A percentile compares a stretch with the other conserved stretches of the same genome.
phyloP scores from a whole-genome alignment of 2,888 invertebrate genomes.

The Trimorus sp. region DNA sequence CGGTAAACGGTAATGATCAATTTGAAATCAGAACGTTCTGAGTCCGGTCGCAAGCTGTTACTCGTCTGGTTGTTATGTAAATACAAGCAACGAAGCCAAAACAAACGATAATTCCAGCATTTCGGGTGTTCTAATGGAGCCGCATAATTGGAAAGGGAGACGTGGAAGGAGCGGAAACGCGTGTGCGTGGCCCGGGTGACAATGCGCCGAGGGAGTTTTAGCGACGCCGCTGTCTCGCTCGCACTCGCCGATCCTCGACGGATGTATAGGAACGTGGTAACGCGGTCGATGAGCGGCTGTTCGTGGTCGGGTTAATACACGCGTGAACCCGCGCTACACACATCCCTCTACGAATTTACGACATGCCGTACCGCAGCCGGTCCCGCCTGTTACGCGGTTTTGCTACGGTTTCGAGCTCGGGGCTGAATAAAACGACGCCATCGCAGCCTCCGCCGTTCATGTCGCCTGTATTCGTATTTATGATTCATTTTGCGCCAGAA shows the following conservation, averaged over 20 bases:
- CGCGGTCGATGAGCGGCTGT: conserved; percentile 69
- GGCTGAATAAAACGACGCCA: conserved; percentile 51
- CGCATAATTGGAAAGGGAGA: conserved; percentile 77
- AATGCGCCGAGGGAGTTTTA: conserved; percentile 61
- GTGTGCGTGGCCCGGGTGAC: conserved; percentile 66
- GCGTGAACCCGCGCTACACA: conserved; percentile 67
- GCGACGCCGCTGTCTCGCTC: conserved; percentile 41
- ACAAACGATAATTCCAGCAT: conserved; percentile 77
- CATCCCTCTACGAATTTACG: conserved; percentile 55
- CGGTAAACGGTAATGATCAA: conserved; percentile 30
- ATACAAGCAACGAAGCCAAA: conserved; percentile 73
- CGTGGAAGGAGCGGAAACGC: conserved; percentile 64
- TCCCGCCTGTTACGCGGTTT: conserved; percentile 65
- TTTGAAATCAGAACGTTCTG: conserved; percentile 45
- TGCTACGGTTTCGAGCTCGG: conserved; percentile 50
- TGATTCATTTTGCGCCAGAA: conserved; percentile 53
- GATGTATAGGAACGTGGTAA: conserved; percentile 65
- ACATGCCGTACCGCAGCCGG: conserved; percentile 60
- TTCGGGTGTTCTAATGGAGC: conserved; percentile 77
- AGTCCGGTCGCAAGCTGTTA: conserved; percentile 70
- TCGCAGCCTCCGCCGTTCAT: conserved; percentile 48
- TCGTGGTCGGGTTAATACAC: conserved; percentile 69
- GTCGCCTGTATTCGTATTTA: conserved; percentile 48
- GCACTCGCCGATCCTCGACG: conserved; percentile 54
- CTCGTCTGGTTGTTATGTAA: conserved; percentile 78